Evolutionary conservation across 2,888 invertebrate species (phyloP).

Genomic region (Piscicola geometra): DNA sequence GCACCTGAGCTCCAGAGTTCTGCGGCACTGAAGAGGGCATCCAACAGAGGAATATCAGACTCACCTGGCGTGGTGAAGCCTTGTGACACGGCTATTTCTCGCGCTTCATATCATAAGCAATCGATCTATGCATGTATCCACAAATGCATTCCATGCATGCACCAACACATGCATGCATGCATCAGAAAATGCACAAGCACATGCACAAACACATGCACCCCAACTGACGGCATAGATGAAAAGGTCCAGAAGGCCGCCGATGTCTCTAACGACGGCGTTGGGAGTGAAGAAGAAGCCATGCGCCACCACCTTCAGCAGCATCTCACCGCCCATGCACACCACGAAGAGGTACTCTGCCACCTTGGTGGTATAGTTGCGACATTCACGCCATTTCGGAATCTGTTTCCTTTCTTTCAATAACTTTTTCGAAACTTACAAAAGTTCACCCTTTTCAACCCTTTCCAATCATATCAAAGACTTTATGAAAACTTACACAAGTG

Average conservation of each 20-base stretch:
- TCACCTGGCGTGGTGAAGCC: slow-evolving; percentile 64
- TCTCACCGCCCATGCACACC: slow-evolving; percentile 92
- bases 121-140: too few species aligned
- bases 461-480: too few species aligned
- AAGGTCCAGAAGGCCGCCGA: slow-evolving; percentile 90
- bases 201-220: too few species aligned
- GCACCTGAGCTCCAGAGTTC: slow-evolving; percentile 70
- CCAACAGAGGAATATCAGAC: slow-evolving; percentile 90
- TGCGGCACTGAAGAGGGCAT: slow-evolving; percentile 85
- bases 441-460: too few species aligned
- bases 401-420: too few species aligned
- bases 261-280: slow-evolving; percentile 94
- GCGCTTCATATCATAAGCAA: background rate
- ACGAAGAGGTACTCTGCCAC: slow-evolving; percentile 93
- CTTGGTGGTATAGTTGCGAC: slow-evolving; percentile 46
- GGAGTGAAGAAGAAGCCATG: slow-evolving; percentile 98
- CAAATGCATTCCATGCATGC: too few species aligned
- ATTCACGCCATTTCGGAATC: background rate
- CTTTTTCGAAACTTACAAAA: too few species aligned
- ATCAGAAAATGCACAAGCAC: too few species aligned
- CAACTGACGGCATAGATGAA: slow-evolving; percentile 88
- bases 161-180: too few species aligned
- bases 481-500: too few species aligned
- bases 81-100: background rate
- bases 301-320: slow-evolving; percentile 88